Conservation (phyloP, 2,113 vertebrate species). For the Anguilla rostrata region DNA sequence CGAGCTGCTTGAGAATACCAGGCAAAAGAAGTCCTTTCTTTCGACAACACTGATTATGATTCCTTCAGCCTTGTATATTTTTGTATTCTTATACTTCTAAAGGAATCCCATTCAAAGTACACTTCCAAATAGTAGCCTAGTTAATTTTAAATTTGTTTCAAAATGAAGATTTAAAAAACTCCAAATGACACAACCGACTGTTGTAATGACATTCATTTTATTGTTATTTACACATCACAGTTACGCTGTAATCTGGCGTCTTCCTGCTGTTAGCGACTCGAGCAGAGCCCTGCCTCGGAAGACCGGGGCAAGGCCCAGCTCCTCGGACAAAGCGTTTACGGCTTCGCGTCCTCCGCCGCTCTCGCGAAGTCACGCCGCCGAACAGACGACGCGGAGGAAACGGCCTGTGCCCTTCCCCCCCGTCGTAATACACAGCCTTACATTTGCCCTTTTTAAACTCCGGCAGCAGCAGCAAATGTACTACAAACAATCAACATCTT, state of each 20-base stretch:
- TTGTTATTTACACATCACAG: constrained; percentile 74
- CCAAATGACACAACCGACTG: background rate
- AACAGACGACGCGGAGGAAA: constrained; percentile 64
- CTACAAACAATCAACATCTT: constrained; percentile 58
- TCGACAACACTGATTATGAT: too few relatives aligned
- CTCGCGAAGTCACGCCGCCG: constrained; percentile 64
- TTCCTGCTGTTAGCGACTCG: constrained; percentile 71
- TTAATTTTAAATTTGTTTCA: too few relatives aligned
- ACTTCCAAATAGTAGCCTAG: too few relatives aligned
- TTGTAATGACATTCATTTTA: constrained; percentile 48
- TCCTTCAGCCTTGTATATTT: too few relatives aligned
- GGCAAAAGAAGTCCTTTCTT: too few relatives aligned
- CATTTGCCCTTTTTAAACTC: constrained; percentile 62
- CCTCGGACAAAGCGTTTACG: constrained; percentile 73
- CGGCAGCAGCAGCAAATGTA: constrained; percentile 72
- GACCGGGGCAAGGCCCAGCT: constrained; percentile 64
- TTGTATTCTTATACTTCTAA: too few relatives aligned
- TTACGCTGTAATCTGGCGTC: constrained; percentile 72
- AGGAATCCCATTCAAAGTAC: too few relatives aligned
- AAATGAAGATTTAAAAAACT: too few relatives aligned
- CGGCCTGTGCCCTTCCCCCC: constrained; percentile 53
- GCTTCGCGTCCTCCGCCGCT: constrained; percentile 53
- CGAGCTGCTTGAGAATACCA: background rate
- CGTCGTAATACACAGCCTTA: constrained; percentile 51
- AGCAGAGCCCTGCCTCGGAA: constrained; percentile 86